Base-by-base conservation (phyloP, 2,113 vertebrate species). In the Podarcis raffonei region DNA sequence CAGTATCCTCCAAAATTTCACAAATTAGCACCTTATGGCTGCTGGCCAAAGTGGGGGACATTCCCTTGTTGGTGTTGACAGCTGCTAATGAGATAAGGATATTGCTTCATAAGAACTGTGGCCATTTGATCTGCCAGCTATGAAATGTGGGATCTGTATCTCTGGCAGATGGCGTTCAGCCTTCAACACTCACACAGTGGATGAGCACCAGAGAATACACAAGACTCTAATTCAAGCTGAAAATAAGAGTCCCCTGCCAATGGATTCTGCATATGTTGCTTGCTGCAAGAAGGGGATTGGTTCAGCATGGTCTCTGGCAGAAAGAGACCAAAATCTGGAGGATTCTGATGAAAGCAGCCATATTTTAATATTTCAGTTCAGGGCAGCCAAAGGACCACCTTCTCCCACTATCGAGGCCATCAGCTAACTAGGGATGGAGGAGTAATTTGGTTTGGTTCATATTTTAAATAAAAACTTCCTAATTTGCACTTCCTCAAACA, bases 61-160 rank as follows among this genome's bases (percentile, higher is more conserved):
- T 82, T 89, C 42, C 87, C 84, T 57, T 1, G 1, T 32, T 20
- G 59, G 59, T 48, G 85, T 23, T 89, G 88, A 87, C 89, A 93
- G 89, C 81, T 71, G 86, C 20, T 90, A 53, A 72, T 3, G 16
- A 79, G 76, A 87, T 6, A 92, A 82, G 57, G 13, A 18, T 20
- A 92, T 42, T 57, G 1, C 87, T 42, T 57, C 80, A 1, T 37
- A 2, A 6, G 16, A 22, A 74, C 37, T 20, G 1, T 16, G 79
- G 22, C 74, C 91, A 80, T 23, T 37, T 2, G 3, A 1, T 11
- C 82, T 88, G 87, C 83, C 91, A 89, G 90, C 53, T 62, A 15
- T 71, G 85, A 87, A 90, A 5, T 27, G 66, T 62, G 72, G 82
- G 75, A 89, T 80, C 53, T 81, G 1, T 69, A 65, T 71, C 87